A percentile compares a stretch with the other conserved stretches of the same genome.
These are phyloP conservation scores for Byasa hedistus DNA, from an alignment of 2,888 invertebrate species.

Conservation along the genomic window DNA sequence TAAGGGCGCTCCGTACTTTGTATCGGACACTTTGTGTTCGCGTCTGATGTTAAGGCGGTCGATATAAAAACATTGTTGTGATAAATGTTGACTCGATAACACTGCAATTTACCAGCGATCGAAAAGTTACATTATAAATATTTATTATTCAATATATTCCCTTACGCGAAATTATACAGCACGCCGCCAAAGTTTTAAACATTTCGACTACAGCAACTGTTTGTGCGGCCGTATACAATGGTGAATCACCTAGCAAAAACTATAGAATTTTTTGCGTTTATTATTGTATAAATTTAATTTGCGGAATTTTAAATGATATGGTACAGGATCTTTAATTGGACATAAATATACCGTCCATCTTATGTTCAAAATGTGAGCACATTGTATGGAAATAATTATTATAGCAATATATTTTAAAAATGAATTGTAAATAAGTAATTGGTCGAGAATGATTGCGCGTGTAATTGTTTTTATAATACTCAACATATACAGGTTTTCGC, in stretches of 20 bases:
- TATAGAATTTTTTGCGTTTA: conserved; percentile 26
- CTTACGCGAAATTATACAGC: conserved; percentile 56
- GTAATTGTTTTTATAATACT: conserved; percentile 2
- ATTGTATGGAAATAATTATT: conserved; percentile 45
- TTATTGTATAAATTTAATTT: conserved; percentile 43
- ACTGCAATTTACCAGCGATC: conserved; percentile 66
- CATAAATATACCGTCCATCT: conserved; percentile 16
- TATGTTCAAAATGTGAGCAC: conserved; percentile 39
- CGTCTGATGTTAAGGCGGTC: conserved; percentile 42
- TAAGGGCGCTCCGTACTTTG: conserved; percentile 52
- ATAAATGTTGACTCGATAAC: conserved; percentile 69
- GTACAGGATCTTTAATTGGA: conserved; percentile 38
- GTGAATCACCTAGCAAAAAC: conserved; percentile 35
- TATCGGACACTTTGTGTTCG: conserved; percentile 39
- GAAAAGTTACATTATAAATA: conserved; percentile 73
- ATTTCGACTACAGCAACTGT: conserved; percentile 56
- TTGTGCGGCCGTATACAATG: conserved; percentile 41
- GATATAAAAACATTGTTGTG: conserved; percentile 65
- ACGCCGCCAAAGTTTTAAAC: conserved; percentile 53
- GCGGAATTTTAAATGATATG: conserved; percentile 51
- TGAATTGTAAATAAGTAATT: conserved; percentile 15
- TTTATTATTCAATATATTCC: conserved; percentile 64
- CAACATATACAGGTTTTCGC: not conserved
- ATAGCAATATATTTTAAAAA: conserved; percentile 28
- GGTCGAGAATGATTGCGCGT: conserved; percentile 8